Evolutionary conservation across 2,797 vertebrate species (phyloP).

Genomic region (Trachops cirrhosus): DNA sequence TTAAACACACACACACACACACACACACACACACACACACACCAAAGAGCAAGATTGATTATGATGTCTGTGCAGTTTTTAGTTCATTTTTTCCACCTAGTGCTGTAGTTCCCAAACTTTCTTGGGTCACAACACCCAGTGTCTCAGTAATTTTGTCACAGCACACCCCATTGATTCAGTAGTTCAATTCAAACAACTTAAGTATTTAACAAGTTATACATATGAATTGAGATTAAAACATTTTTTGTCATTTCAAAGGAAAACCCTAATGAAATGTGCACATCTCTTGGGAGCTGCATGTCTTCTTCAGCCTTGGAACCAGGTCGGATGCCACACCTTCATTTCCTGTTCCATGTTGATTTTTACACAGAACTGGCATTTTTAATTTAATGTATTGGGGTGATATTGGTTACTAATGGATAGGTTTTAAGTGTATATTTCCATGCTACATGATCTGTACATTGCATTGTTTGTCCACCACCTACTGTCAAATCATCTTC

Average conservation of each 20-base stretch:
- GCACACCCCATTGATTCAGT: not conserved
- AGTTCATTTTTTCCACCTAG: not conserved
- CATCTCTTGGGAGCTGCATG: not conserved
- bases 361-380: not conserved
- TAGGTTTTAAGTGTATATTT: not conserved
- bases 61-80: not conserved
- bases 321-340: accelerated
- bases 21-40: not conserved
- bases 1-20: not conserved
- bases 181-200: not conserved
- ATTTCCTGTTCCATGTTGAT: not conserved
- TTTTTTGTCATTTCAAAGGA: not conserved
- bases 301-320: not conserved
- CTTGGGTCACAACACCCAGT: not conserved
- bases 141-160: not conserved
- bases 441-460: not conserved
- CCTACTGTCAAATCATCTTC: not conserved
- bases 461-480: not conserved
- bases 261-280: not conserved
- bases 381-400: not conserved
- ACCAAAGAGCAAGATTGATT: not conserved
- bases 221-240: not conserved
- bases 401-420: not conserved
- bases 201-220: not conserved
- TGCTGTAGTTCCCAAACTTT: not conserved